Percentiles rank a stretch among this genome's conserved stretches.
Evolutionary conservation across 2,888 invertebrate species (phyloP).

Genomic region (Lepetodrilus schrolli): DNA sequence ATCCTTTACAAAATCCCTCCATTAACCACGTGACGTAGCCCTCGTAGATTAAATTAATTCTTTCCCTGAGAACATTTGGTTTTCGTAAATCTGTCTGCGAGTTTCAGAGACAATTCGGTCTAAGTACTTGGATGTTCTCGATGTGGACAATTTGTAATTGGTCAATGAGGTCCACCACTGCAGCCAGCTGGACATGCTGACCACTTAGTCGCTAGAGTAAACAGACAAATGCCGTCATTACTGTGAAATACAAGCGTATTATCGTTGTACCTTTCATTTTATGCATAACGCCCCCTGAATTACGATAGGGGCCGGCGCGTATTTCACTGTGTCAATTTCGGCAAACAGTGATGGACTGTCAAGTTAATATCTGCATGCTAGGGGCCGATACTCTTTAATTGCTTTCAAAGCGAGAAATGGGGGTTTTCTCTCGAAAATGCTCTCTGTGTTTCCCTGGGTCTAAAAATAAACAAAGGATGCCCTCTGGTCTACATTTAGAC

Average conservation of each 20-base stretch:
- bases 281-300: conserved; percentile 25
- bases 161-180: not conserved
- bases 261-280: conserved; percentile 26
- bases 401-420: conserved; percentile 16
- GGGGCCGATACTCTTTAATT: conserved; percentile 9
- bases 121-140: conserved; percentile 6
- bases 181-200: not conserved
- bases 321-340: conserved; percentile 25
- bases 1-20: conserved; percentile 31
- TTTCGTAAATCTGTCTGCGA: conserved; percentile 30
- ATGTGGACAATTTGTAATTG: conserved; percentile 25
- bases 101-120: conserved; percentile 12
- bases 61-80: conserved; percentile 29
- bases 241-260: conserved; percentile 21
- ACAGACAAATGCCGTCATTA: conserved; percentile 26
- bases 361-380: conserved; percentile 19
- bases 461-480: conserved; percentile 18
- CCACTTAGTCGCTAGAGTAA: conserved; percentile 25
- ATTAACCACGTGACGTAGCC: conserved; percentile 29
- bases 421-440: conserved; percentile 13
- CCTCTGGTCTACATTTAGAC: conserved; percentile 13
- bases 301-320: conserved; percentile 17
- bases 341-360: conserved; percentile 12
- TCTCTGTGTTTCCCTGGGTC: conserved; percentile 11
- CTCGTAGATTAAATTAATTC: conserved; percentile 30